These are phyloP conservation scores for Heterohyrax brucei DNA, from an alignment of 2,797 vertebrate species.

Conservation along the genomic window DNA sequence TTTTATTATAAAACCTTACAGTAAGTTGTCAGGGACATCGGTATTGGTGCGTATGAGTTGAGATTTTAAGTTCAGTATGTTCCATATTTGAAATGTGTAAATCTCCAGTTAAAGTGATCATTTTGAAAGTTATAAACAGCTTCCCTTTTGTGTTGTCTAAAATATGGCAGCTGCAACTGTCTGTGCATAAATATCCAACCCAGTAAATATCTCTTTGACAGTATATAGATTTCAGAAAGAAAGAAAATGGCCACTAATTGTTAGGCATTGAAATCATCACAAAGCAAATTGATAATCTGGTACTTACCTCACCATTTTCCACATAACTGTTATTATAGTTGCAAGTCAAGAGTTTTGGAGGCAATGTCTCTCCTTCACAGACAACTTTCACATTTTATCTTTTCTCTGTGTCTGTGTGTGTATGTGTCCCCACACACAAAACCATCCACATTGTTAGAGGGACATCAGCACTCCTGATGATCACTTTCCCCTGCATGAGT, in stretches of 20 bases:
- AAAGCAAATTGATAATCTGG: constrained; percentile 2
- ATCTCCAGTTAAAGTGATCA: constrained; percentile 14
- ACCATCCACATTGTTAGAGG: too few relatives aligned
- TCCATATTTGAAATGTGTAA: constrained; percentile 57
- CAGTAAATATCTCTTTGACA: not conserved
- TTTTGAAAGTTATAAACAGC: constrained; percentile 55
- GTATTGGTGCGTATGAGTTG: not conserved
- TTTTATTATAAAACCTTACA: not conserved
- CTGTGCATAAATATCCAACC: not conserved
- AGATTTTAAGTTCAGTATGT: constrained; percentile 62
- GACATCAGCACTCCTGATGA: not conserved
- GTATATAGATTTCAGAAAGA: not conserved
- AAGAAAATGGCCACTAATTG: not conserved
- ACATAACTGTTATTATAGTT: not conserved
- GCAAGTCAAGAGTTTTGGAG: not conserved
- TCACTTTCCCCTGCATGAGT: not conserved
- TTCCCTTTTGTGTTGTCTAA: not conserved
- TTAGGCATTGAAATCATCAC: not conserved
- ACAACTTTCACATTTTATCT: not conserved
- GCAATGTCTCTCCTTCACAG: not conserved
- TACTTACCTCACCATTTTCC: not conserved
- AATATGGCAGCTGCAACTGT: not conserved
- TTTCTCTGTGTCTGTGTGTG: not conserved
- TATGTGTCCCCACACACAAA: not conserved
- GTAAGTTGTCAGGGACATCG: not conserved